phyloP scores from a whole-genome alignment of 2,888 invertebrate genomes.

The Scaptomyza polygonia region DNA sequence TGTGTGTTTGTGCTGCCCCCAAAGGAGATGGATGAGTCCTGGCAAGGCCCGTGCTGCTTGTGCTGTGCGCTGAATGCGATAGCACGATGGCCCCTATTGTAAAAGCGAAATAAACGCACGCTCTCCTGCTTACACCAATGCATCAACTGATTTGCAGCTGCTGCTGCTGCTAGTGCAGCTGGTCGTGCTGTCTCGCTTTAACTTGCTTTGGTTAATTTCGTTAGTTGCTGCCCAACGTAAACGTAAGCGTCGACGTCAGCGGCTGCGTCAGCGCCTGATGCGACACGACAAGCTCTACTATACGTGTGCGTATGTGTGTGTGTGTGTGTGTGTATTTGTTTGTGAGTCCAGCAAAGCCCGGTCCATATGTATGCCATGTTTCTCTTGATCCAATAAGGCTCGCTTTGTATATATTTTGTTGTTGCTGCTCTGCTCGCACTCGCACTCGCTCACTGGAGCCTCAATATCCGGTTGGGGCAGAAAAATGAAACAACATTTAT shows the following conservation, averaged over 20 bases:
- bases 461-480: slow-evolving; percentile 15
- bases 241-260: slow-evolving; percentile 36
- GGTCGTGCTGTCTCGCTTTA: slow-evolving; percentile 76
- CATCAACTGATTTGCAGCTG: background rate
- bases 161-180: slow-evolving; percentile 22
- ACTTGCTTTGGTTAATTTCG: slow-evolving; percentile 78
- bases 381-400: slow-evolving; percentile 64
- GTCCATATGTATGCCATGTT: slow-evolving; percentile 61
- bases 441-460: slow-evolving; percentile 23
- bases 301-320: background rate
- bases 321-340: slow-evolving; percentile 10
- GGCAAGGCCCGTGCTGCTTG: slow-evolving; percentile 15
- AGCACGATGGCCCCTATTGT: slow-evolving; percentile 27
- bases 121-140: slow-evolving; percentile 38
- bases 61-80: slow-evolving; percentile 42
- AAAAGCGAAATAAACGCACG: slow-evolving; percentile 34
- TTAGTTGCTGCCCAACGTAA: slow-evolving; percentile 62
- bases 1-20: slow-evolving; percentile 22
- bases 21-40: slow-evolving; percentile 16
- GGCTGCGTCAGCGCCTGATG: slow-evolving; percentile 26
- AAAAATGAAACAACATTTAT: slow-evolving; percentile 62
- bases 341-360: slow-evolving; percentile 23
- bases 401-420: slow-evolving; percentile 41
- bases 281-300: slow-evolving; percentile 27
- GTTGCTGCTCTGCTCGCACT: slow-evolving; percentile 24